Base-by-base conservation (phyloP, 2,113 vertebrate species). In the Lipophrys pholis region DNA sequence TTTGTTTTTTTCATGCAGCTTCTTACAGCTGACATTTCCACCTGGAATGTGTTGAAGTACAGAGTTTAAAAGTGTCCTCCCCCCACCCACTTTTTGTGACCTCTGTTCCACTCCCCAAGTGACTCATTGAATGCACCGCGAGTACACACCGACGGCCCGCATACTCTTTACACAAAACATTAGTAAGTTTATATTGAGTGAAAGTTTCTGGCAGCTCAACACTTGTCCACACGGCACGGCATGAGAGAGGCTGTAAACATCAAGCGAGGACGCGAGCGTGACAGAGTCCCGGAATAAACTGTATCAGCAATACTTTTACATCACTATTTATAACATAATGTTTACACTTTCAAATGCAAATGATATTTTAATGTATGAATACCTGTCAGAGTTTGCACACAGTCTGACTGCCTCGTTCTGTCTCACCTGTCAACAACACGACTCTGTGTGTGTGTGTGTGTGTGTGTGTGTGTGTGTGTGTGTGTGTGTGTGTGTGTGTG, bases 171-270 rank as follows among this genome's bases (percentile, higher is more conserved):
- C 21, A 30, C 21, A 30, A 30, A 30, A 30, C 21, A 30, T 66
- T 41, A 55, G 70, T 41, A 78, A 78, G 68, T 75, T 36, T 78
- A 36, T 53, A 53, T 65, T 53, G 40, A 69, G 62, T 8, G 78
- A 72, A 75, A 64, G 56, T 39, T 69, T 45, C 36, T 65, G 42
- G 60, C 48, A 55, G 45, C 52, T 7, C 59, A 2, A 14, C 73
- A 6, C 41, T 16, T 10, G 16, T 50, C 48, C 52, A 40, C n/a
- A 14, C 5, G 14, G 11, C 48, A 41, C 64, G 64, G 68, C 61
- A 53, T 69, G 66, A 74, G 73, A 57, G 17, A 17, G 60, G 76
- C 72, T 14, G 62, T 76, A 64, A 82, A 80, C 69, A 73, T 62
- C 11, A 1, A 11, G 49, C 15, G 64, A 54, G 57, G 51, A 41